A percentile compares a stretch with the other conserved stretches of the same genome.
These are phyloP conservation scores for Tylochromis polylepis DNA, from an alignment of 2,113 vertebrate species.

Conservation along the genomic window DNA sequence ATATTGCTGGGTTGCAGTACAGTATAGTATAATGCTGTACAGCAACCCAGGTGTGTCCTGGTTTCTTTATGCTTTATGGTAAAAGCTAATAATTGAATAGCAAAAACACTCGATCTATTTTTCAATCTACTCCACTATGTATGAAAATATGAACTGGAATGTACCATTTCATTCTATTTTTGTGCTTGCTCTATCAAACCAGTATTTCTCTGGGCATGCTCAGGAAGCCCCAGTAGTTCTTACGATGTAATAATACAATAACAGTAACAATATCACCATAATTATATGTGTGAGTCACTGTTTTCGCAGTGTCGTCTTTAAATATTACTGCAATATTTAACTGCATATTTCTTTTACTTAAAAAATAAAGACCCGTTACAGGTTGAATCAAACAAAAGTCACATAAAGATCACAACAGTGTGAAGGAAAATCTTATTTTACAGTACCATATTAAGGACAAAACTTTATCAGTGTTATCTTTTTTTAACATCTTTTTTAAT, in stretches of 20 bases:
- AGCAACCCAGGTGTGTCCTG: not conserved
- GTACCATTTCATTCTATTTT: not conserved
- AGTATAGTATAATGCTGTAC: not conserved
- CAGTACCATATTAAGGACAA: not conserved
- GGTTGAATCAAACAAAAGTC: not conserved
- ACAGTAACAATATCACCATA: not conserved
- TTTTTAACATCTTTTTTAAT: not conserved
- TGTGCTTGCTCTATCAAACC: not conserved
- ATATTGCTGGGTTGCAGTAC: not conserved
- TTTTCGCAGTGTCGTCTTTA: not conserved
- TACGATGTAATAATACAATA: not conserved
- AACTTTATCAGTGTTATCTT: not conserved
- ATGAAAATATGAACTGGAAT: not conserved
- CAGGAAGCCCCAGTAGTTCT: too few species aligned
- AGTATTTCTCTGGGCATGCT: not conserved
- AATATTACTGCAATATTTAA: not conserved
- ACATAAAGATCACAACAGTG: not conserved
- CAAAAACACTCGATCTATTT: not conserved
- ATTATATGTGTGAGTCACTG: slow-evolving; percentile 12
- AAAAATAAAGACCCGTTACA: not conserved
- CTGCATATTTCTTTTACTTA: not conserved
- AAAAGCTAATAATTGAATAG: not conserved
- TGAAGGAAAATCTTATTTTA: not conserved
- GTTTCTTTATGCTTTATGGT: not conserved
- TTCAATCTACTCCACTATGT: not conserved